phyloP scores from a whole-genome alignment of 2,888 invertebrate species.

The Drosophila pseudotalamancana region DNA sequence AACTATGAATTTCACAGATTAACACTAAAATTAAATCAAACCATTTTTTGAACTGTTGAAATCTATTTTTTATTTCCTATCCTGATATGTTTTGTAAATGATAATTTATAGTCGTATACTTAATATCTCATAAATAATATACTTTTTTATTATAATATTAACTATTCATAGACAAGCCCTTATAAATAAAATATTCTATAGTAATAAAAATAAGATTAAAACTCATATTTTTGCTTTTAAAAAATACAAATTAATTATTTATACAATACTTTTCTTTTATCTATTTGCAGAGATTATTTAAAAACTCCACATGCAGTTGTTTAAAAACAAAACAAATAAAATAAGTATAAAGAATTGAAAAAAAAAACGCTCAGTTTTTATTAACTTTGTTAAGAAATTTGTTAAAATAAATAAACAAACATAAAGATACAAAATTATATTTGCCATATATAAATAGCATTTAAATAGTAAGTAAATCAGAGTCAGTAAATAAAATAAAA shows the following conservation, averaged over 20 bases:
- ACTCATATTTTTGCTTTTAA: no score
- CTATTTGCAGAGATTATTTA: conserved; percentile 56
- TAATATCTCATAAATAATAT: no score
- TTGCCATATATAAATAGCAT: conserved; percentile 54
- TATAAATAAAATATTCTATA: no score
- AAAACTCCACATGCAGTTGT: conserved; percentile 26
- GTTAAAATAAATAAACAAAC: conserved; percentile 42
- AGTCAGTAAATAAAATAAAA: conserved; percentile 62
- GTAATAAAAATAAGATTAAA: neutral
- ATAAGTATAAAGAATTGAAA: conserved; percentile 15
- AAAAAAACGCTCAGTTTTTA: conserved; percentile 46
- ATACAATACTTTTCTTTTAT: neutral
- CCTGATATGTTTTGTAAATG: no score
- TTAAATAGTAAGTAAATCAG: conserved; percentile 57
- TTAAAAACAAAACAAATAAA: conserved; percentile 19
- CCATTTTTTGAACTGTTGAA: no score
- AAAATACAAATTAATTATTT: neutral
- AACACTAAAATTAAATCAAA: no score
- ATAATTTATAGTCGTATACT: no score
- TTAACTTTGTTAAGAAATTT: conserved; percentile 59
- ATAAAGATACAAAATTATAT: conserved; percentile 37
- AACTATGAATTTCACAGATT: neutral
- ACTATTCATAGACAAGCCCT: no score
- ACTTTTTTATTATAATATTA: no score
- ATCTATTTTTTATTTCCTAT: no score